Conservation (phyloP, 2,113 vertebrate genomes). For the Tetraodon nigroviridis region DNA sequence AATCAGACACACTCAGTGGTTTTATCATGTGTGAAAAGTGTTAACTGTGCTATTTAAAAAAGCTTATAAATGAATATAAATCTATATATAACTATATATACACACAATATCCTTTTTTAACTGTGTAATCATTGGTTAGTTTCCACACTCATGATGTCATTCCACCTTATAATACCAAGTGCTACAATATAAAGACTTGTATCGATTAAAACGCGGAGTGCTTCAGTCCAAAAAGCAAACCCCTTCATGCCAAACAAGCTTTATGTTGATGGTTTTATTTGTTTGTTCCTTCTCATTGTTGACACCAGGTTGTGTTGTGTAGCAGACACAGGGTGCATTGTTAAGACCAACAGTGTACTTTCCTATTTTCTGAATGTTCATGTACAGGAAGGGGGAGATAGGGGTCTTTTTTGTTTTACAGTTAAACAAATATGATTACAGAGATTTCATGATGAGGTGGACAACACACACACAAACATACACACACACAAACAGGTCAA, state of each 20-base stretch:
- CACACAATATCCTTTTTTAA: slow-evolving; percentile 83
- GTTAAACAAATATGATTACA: slow-evolving; percentile 26
- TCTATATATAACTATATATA: slow-evolving; percentile 75
- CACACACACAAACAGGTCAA: slow-evolving; percentile 50
- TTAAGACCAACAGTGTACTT: slow-evolving; percentile 64
- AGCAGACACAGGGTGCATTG: slow-evolving; percentile 56
- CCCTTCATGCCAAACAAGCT: slow-evolving; percentile 39
- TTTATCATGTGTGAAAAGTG: slow-evolving; percentile 99
- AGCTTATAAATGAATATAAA: slow-evolving; percentile 98
- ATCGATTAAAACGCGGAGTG: slow-evolving; percentile 28
- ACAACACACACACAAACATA: slow-evolving; percentile 9
- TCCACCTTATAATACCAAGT: slow-evolving; percentile 67
- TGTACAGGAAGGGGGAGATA: slow-evolving; percentile 64
- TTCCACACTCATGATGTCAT: slow-evolving; percentile 71
- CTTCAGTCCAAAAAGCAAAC: slow-evolving; percentile 25
- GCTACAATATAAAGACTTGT: slow-evolving; percentile 60
- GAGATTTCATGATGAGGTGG: slow-evolving; percentile 4
- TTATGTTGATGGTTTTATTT: slow-evolving; percentile 58
- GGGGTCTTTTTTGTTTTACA: slow-evolving; percentile 57
- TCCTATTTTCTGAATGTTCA: slow-evolving; percentile 60
- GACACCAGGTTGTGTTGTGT: slow-evolving; percentile 62
- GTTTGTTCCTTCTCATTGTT: slow-evolving; percentile 62
- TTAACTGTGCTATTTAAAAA: slow-evolving; percentile 99
- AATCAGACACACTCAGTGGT: slow-evolving; percentile 98
- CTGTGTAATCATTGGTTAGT: slow-evolving; percentile 84